These are phyloP conservation scores for Drosophila pegasa DNA, from an alignment of 2,888 invertebrate species.

Conservation along the genomic window DNA sequence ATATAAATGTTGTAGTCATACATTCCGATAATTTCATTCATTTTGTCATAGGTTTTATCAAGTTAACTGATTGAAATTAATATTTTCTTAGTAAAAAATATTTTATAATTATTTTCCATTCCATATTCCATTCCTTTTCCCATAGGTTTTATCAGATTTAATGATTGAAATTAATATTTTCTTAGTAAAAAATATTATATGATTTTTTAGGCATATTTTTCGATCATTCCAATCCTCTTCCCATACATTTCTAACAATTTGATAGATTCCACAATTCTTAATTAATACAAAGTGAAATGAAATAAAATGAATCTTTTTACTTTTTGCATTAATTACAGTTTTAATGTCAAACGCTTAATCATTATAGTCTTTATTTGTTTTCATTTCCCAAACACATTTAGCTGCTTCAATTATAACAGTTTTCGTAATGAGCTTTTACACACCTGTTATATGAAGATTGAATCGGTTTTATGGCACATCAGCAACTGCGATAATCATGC, in stretches of 20 bases:
- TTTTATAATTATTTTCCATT: too few species aligned
- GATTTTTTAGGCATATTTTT: too few species aligned
- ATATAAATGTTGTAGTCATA: too few species aligned
- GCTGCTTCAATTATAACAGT: slow-evolving; percentile 25
- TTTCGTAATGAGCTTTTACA: slow-evolving; percentile 13
- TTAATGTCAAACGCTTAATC: not conserved
- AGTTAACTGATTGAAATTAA: too few species aligned
- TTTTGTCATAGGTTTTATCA: not conserved
- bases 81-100: too few species aligned
- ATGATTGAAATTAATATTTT: too few species aligned
- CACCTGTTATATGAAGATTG: slow-evolving; percentile 49
- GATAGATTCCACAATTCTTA: not conserved
- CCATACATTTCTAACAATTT: not conserved
- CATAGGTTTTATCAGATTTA: too few species aligned
- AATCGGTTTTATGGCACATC: slow-evolving; percentile 48
- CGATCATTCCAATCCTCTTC: not conserved
- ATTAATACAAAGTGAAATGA: too few species aligned
- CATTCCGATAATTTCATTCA: not conserved
- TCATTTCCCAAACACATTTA: not conserved
- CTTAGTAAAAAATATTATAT: too few species aligned
- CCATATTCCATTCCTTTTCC: too few species aligned
- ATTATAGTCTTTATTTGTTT: not conserved
- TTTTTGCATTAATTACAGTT: not conserved
- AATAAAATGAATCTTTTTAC: too few species aligned
- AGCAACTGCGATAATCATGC: slow-evolving; percentile 44